Evolutionary conservation across 2,113 vertebrate genomes (phyloP).

Genomic region (Platysteira castanea): DNA sequence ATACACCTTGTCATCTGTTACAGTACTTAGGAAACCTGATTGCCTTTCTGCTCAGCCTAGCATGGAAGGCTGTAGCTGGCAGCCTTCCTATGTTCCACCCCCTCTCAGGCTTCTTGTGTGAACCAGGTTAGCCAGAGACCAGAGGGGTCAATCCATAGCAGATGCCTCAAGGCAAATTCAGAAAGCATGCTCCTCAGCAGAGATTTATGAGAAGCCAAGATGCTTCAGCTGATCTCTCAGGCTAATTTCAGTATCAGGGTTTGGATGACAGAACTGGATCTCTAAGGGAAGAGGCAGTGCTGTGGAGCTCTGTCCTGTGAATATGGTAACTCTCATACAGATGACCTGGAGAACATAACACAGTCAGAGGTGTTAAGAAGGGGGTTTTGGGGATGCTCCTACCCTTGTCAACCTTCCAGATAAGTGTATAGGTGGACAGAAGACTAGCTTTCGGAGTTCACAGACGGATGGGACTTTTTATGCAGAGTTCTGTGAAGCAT

Average conservation of each 20-base stretch:
- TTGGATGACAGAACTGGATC: not conserved
- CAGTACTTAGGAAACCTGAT: slow-evolving; percentile 26
- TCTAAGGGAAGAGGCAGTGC: not conserved
- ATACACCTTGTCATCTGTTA: slow-evolving; percentile 58
- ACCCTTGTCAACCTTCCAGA: not conserved
- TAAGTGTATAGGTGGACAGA: not conserved
- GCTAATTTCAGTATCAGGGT: not conserved
- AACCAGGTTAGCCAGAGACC: not conserved
- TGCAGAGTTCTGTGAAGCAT: not conserved
- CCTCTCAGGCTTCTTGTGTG: not conserved
- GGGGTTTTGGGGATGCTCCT: not conserved
- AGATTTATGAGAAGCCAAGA: not conserved
- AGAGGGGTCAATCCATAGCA: not conserved
- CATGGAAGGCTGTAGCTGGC: not conserved
- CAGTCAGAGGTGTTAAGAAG: not conserved
- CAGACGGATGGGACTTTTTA: not conserved
- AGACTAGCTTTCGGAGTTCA: not conserved
- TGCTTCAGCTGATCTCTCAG: not conserved
- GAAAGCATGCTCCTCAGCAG: not conserved
- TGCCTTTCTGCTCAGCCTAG: slow-evolving; percentile 33
- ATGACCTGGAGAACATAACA: not conserved
- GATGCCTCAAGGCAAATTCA: not conserved
- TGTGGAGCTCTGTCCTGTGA: not conserved
- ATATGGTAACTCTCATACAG: not conserved
- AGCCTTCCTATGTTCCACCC: not conserved